Conservation (phyloP, 2,797 vertebrate species). For the Gymnopithys bicolor region DNA sequence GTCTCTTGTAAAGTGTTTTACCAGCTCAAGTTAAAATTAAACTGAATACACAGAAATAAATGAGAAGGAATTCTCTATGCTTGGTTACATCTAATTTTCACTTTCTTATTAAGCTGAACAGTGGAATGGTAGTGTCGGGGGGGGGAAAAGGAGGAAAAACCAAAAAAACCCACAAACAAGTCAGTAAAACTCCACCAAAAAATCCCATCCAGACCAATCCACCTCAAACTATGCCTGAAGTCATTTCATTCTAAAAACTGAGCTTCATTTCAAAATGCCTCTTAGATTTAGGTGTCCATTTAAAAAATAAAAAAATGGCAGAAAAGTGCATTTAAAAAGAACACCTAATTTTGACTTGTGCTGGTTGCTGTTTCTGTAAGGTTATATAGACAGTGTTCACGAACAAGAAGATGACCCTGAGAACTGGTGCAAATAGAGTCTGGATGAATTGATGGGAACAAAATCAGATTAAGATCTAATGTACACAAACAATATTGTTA, state of each 20-base stretch:
- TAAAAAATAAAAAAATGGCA: neutral
- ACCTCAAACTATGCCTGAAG: neutral
- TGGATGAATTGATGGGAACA: neutral
- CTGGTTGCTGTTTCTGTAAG: neutral
- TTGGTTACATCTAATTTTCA: conserved; percentile 23
- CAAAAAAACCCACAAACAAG: neutral
- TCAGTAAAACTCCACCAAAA: neutral
- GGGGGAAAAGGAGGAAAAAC: accelerated
- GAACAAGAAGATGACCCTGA: neutral
- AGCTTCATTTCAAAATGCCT: neutral
- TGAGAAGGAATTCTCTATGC: conserved; percentile 58
- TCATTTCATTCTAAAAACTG: neutral
- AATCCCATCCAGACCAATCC: accelerated
- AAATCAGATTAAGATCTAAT: neutral
- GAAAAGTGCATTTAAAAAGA: neutral
- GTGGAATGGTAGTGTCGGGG: neutral
- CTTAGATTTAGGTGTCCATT: neutral
- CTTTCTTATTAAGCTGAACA: neutral
- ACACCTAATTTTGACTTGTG: neutral
- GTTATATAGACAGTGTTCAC: neutral
- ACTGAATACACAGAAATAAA: conserved; percentile 1
- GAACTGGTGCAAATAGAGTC: neutral
- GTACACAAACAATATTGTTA: neutral
- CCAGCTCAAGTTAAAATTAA: conserved; percentile 47
- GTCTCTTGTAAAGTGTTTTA: conserved; percentile 39